Base-by-base conservation (phyloP, 2,888 invertebrate genomes). In the Mythimna pallens region DNA sequence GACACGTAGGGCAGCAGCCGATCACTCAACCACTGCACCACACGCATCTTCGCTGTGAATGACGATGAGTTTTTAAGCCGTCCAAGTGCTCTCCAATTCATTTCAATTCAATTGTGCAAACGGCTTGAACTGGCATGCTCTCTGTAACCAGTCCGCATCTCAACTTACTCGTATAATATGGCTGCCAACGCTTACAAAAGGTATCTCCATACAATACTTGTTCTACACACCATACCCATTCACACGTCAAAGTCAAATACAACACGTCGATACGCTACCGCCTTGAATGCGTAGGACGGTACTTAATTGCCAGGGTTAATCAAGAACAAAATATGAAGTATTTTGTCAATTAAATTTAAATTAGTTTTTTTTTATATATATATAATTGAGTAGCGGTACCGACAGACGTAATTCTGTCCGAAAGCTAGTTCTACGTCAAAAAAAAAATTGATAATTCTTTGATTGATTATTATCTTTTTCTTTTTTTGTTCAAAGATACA, bases 271-370 rank as follows among this genome's bases (percentile, higher is more conserved):
- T 57, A 22, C 22, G 14, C 14, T 36, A 43, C 34, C 47, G 12
- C 50, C 55, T 63, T 65, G 57, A 65, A 65, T 68, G 34, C 62
- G 36, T 59, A 58, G 36, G 40, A 63, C 43, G n/a, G 22, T 34
- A 73, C 52, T 77, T 80, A 69, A 78, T 78, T 43, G 36, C 12
- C 22, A 54, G 59, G 70, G 74, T 47, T 59, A 55, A 52, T n/a
- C n/a, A 52, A 50, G 47, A 47, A 17, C 47, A 14, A 47, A 47
- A 47, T 17, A 47, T 47, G 3, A 14, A 47, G 43, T 47, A 47
- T 14, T 43, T 43, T 43, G 14, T 43, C 12, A 3, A 43, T 43
- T 43, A 14, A 43, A 43, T 14, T 43, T 0, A 36, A 36, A 17
- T 47, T 47, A 6, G 5, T 30, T 30, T 30, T 30, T 30, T 30